Percentiles rank a stretch among this genome's conserved stretches.
phyloP scores from a whole-genome alignment of 2,113 vertebrate genomes.

The Elachura formosa region DNA sequence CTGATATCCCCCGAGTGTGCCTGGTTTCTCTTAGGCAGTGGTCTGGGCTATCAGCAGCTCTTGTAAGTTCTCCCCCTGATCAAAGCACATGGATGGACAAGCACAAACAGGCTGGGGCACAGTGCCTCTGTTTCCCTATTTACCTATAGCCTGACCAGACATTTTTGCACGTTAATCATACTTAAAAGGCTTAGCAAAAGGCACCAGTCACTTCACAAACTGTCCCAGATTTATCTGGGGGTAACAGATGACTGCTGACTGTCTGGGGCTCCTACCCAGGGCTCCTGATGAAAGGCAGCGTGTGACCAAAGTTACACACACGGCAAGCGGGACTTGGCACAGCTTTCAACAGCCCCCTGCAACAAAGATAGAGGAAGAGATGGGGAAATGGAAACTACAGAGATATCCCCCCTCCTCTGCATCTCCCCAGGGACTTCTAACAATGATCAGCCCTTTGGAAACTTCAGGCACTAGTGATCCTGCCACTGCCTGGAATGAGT shows the following conservation, averaged over 20 bases:
- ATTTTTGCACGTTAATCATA: constrained; percentile 20
- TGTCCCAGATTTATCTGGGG: constrained; percentile 23
- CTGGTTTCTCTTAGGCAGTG: neutral
- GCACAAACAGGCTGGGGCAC: neutral
- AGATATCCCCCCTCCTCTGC: neutral
- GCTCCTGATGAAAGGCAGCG: constrained; percentile 26
- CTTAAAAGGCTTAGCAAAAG: constrained; percentile 18
- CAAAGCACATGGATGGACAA: neutral
- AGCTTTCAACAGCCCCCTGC: neutral
- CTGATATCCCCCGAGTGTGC: neutral
- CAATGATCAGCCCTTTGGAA: neutral
- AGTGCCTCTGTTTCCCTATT: neutral
- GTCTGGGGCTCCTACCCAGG: neutral
- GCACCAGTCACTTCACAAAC: constrained; percentile 42
- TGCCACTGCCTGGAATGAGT: neutral
- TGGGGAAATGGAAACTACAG: neutral
- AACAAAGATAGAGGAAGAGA: neutral
- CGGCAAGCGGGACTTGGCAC: neutral
- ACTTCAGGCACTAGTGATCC: neutral
- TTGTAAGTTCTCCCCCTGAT: neutral
- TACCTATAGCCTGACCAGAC: neutral
- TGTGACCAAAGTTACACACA: neutral
- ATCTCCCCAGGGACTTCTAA: neutral
- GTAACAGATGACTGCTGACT: neutral
- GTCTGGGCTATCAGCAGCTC: neutral